phyloP scores from a whole-genome alignment of 2,797 vertebrate genomes.

The Macroramphosus scolopax region DNA sequence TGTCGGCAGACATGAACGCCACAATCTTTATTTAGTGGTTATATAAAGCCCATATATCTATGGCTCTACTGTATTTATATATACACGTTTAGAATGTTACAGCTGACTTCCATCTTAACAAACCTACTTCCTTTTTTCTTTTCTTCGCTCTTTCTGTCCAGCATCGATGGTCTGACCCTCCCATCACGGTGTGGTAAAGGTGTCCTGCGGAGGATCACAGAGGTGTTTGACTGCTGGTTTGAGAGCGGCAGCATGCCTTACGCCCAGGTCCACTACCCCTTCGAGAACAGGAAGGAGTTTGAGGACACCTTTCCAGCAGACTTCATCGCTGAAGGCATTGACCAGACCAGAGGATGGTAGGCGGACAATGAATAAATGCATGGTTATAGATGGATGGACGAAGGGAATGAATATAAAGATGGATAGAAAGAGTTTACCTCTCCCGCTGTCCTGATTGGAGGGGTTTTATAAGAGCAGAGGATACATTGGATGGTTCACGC shows the following conservation, averaged over 20 bases:
- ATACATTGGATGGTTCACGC: too few species aligned
- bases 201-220: constrained; percentile 79
- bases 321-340: constrained; percentile 99
- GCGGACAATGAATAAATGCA: constrained; percentile 4
- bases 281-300: constrained; percentile 88
- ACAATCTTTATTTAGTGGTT: too few species aligned
- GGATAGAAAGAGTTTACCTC: neutral
- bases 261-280: constrained; percentile 95
- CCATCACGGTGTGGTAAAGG: constrained; percentile 90
- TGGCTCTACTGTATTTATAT: too few species aligned
- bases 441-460: too few species aligned
- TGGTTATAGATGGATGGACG: constrained; percentile 1
- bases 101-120: constrained; percentile 6
- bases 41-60: too few species aligned
- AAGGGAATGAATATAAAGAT: neutral
- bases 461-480: too few species aligned
- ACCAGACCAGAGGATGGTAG: constrained; percentile 98
- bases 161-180: constrained; percentile 86
- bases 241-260: constrained; percentile 99
- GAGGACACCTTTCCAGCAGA: constrained; percentile 95
- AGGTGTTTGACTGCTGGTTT: constrained; percentile 99
- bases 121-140: constrained; percentile 2
- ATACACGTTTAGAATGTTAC: constrained; percentile 12
- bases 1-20: constrained; percentile 27
- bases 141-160: constrained; percentile 50